phyloP scores from a whole-genome alignment of 92 coral and sea anemone genomes.

The Phymanthus crucifer region DNA sequence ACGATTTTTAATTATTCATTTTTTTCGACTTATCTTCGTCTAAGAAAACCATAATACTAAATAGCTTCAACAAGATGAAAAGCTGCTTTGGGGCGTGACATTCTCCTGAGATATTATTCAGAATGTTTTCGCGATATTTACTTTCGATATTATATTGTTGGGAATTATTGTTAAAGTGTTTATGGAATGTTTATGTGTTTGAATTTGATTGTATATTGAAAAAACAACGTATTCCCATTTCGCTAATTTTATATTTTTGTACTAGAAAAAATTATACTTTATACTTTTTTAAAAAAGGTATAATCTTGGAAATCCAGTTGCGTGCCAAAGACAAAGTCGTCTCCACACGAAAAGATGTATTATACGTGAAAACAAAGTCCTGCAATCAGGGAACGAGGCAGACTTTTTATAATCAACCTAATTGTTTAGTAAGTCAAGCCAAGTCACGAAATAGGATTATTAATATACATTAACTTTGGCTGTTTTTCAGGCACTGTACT shows the following conservation, averaged over 20 bases:
- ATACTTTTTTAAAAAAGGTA: background rate
- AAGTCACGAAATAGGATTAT: background rate
- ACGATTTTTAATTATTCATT: background rate
- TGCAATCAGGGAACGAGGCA: background rate
- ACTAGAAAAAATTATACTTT: background rate
- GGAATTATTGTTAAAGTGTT: too few species aligned
- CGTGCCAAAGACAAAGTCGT: background rate
- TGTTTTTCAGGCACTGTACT: background rate
- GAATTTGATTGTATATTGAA: too few species aligned
- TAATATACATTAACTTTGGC: background rate
- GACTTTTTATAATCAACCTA: background rate
- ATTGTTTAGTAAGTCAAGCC: background rate
- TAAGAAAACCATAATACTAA: background rate
- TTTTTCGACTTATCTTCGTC: background rate
- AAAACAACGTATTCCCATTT: too few species aligned
- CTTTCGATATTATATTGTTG: too few species aligned
- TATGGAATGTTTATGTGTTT: too few species aligned
- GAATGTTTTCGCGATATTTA: too few species aligned
- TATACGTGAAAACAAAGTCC: background rate
- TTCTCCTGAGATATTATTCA: too few species aligned
- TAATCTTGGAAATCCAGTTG: background rate
- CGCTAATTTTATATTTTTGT: too few species aligned
- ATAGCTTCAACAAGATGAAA: too few species aligned
- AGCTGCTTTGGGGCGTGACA: too few species aligned
- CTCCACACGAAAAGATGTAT: background rate